phyloP scores from a whole-genome alignment of 2,113 vertebrate genomes.

The Sinocyclocheilus rhinocerous region DNA sequence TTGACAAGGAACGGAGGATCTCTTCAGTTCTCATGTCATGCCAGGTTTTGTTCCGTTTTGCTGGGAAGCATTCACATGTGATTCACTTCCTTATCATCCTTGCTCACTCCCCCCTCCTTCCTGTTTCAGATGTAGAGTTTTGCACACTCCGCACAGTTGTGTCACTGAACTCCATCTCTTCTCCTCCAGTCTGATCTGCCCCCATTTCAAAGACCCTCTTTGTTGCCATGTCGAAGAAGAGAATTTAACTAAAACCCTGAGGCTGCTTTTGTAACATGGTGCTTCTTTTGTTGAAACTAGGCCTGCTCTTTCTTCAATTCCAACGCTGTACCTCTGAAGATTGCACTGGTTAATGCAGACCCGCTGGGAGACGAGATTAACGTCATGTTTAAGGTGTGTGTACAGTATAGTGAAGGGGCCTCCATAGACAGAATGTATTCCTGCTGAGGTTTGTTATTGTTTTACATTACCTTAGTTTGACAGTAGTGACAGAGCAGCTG shows the following conservation, averaged over 20 bases:
- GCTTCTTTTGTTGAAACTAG: conserved; percentile 68
- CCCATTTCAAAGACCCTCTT: not conserved
- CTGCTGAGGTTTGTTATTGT: not conserved
- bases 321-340: conserved; percentile 93
- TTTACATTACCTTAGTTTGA: not conserved
- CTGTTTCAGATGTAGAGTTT: conserved; percentile 23
- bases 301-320: conserved; percentile 99
- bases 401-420: not conserved
- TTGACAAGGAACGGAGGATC: not conserved
- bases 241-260: not conserved
- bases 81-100: conserved; percentile 36
- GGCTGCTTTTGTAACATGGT: conserved; percentile 15
- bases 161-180: conserved; percentile 18
- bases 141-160: conserved; percentile 31
- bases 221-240: conserved; percentile 4
- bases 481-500: not conserved
- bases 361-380: conserved; percentile 96
- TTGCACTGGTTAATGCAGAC: conserved; percentile 91
- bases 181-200: not conserved
- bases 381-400: conserved; percentile 95
- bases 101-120: conserved; percentile 17
- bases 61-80: conserved; percentile 10
- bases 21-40: conserved; percentile 3
- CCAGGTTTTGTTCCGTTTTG: conserved; percentile 17
- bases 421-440: not conserved